A percentile compares a stretch with the other conserved stretches of the same genome.
phyloP scores from a whole-genome alignment of 2,888 invertebrate species.

The Drosophila niveifrons region DNA sequence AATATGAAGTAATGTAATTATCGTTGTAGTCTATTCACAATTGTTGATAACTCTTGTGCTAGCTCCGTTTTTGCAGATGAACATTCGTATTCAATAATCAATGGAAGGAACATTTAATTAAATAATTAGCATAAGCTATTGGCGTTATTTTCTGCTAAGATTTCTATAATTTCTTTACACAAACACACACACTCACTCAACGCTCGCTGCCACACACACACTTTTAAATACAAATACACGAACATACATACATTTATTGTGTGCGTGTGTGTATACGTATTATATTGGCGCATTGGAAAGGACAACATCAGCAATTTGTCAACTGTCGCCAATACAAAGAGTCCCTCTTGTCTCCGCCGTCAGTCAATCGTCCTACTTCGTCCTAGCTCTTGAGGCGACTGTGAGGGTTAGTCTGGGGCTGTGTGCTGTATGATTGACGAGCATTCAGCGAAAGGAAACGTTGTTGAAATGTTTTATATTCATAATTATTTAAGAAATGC shows the following conservation, averaged over 20 bases:
- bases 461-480: constrained; percentile 65
- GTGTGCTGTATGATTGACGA: constrained; percentile 70
- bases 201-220: neutral
- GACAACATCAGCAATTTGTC: constrained; percentile 73
- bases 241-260: neutral
- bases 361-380: constrained; percentile 21
- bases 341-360: constrained; percentile 17
- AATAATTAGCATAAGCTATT: constrained; percentile 25
- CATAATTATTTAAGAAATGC: constrained; percentile 79
- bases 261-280: neutral
- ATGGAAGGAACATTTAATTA: constrained; percentile 38
- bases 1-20: constrained; percentile 24
- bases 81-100: constrained; percentile 22
- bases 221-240: neutral
- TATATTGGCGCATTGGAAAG: constrained; percentile 52
- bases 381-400: constrained; percentile 21
- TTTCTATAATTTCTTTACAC: constrained; percentile 18
- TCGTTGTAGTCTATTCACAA: constrained; percentile 52
- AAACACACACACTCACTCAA: neutral
- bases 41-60: constrained; percentile 20
- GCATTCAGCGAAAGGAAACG: constrained; percentile 53
- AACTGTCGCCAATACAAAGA: constrained; percentile 71
- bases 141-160: constrained; percentile 21
- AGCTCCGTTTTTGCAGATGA: constrained; percentile 5
- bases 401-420: constrained; percentile 44